Evolutionary conservation across 2,888 invertebrate species (phyloP), one percentile per base, ranked within the genome.

Genomic region (Heteropelma amictum): DNA sequence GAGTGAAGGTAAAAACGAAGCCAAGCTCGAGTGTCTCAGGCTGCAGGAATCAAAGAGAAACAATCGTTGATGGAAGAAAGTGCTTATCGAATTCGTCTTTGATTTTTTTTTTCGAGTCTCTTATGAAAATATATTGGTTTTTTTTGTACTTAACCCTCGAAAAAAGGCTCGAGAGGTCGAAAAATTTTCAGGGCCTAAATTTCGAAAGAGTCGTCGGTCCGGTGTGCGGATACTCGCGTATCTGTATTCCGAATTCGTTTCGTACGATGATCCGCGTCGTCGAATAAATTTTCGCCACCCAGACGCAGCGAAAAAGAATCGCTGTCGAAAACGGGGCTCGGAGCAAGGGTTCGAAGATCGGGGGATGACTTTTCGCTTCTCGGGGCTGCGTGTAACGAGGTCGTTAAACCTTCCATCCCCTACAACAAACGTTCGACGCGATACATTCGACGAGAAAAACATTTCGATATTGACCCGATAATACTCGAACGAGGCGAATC

Each of bases 231-330:
- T 23, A 10, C 17, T 2, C 5, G 14, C 30, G 3, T 56, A 65
- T 74, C 70, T 51, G 61, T 71, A 75, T 75, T 75, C 70, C 40
- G 49, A 38, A 61, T 70, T 40, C 61, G 75, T 64, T 35, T 49
- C 33, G 40, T 12, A 42, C 65, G 19, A 75, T 70, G 70, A 67
- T 75, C 60, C 40, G 35, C 60, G n/a, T n/a, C 56, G 70, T 49
- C 40, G 75, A 65, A 75, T 75, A 71, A 54, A 64, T 71, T 67
- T 61, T 65, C 53, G 26, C 17, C 65, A 56, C 38, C 28, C 54
- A 26, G 30, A 12, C 26, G 10, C n/a, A 56, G 40, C 33, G 45
- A n/a, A n/a, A n/a, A n/a, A n/a, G n/a, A n/a, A n/a, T n/a, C 33
- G 40, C 56, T 17, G 14, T n/a, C n/a, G 28, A 7, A 6, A 40